Percentiles rank a stretch among this genome's conserved stretches.
phyloP scores from a whole-genome alignment of 2,797 vertebrate genomes.

The Loriculus beryllinus region DNA sequence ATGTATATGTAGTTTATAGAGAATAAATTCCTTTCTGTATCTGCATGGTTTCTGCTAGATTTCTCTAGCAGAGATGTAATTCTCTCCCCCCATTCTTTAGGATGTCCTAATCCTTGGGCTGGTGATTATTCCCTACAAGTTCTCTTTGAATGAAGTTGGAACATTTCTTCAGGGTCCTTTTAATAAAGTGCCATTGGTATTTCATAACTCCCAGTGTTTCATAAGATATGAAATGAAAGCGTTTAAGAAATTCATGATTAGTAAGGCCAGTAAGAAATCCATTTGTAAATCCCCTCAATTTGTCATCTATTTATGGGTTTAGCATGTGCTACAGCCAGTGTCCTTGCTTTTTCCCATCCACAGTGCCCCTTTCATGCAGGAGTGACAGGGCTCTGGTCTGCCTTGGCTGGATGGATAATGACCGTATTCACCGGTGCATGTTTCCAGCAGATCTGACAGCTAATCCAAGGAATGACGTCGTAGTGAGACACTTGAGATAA shows the following conservation, averaged over 20 bases:
- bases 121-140: neutral
- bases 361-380: neutral
- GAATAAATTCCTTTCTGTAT: conserved; percentile 25
- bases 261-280: neutral
- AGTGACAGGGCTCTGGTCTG: neutral
- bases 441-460: neutral
- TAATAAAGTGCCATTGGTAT: neutral
- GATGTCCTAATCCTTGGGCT: conserved; percentile 11
- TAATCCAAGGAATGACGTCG: neutral
- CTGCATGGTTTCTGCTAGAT: conserved; percentile 10
- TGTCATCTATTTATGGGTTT: neutral
- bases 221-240: neutral
- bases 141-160: neutral
- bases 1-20: neutral
- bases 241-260: neutral
- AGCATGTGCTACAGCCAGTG: neutral
- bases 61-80: neutral
- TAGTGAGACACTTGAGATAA: neutral
- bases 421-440: neutral
- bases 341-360: neutral
- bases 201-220: neutral
- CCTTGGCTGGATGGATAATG: neutral
- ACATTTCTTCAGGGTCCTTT: neutral
- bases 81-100: neutral
- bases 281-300: neutral